Evolutionary conservation across 2,113 vertebrate species (phyloP).

Genomic region (Heteronetta atricapilla): DNA sequence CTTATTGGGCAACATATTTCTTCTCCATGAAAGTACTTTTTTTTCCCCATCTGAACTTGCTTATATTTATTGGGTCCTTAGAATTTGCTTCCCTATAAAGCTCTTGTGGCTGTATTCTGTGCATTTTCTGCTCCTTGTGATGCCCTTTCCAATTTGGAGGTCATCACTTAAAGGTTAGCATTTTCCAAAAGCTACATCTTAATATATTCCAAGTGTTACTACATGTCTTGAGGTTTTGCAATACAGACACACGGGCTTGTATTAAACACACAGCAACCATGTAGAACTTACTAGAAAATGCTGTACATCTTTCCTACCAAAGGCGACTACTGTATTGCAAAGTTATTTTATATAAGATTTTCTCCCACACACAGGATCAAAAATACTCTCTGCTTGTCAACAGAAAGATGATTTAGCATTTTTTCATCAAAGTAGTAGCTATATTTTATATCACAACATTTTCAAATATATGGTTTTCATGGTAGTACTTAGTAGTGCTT

Average conservation of each 20-base stretch:
- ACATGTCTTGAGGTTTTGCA: neutral
- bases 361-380: neutral
- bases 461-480: neutral
- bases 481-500: neutral
- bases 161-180: neutral
- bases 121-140: neutral
- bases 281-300: neutral
- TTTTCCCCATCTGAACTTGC: neutral
- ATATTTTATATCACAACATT: neutral
- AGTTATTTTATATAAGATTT: neutral
- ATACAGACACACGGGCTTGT: neutral
- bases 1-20: neutral
- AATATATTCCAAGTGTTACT: neutral
- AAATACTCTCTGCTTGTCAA: neutral
- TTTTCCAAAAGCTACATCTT: neutral
- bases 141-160: neutral
- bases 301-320: neutral
- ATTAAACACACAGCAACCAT: neutral
- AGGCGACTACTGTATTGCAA: neutral
- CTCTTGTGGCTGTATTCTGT: rapidly evolving
- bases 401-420: neutral
- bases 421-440: neutral
- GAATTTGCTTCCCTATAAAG: neutral
- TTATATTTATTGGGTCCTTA: neutral
- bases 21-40: neutral